A percentile compares a stretch with the other conserved stretches of the same genome.
phyloP scores from a whole-genome alignment of 2,113 vertebrate species.

The Terrapene triunguis region DNA sequence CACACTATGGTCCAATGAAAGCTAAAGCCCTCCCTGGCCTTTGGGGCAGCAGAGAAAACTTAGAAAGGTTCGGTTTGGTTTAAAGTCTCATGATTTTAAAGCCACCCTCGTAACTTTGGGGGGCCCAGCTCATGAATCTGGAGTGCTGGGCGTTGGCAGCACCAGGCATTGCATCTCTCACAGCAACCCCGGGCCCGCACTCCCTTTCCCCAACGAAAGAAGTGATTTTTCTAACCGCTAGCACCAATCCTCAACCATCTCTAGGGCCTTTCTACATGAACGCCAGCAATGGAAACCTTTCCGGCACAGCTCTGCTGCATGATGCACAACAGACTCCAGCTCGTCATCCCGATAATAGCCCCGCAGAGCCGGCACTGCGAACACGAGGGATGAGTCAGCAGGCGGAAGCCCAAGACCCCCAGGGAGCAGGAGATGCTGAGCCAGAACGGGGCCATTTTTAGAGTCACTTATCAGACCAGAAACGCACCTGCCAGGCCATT shows the following conservation, averaged over 20 bases:
- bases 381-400: background rate
- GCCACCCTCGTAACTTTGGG: no score
- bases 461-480: background rate
- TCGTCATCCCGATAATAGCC: background rate
- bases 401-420: background rate
- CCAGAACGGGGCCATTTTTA: background rate
- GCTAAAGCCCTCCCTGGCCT: no score
- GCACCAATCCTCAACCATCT: background rate
- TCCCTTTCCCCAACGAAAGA: background rate
- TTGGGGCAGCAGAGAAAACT: no score
- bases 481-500: background rate
- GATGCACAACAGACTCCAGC: background rate
- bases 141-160: background rate
- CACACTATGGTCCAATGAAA: no score
- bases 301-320: background rate
- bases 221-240: background rate
- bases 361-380: background rate
- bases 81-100: no score
- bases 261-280: background rate
- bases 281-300: background rate
- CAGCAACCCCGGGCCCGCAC: background rate
- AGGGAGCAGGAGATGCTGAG: background rate
- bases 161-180: background rate
- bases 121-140: background rate
- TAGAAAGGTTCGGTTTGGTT: no score